phyloP scores from a whole-genome alignment of 2,797 vertebrate genomes.

The Hoplostethus mediterraneus region DNA sequence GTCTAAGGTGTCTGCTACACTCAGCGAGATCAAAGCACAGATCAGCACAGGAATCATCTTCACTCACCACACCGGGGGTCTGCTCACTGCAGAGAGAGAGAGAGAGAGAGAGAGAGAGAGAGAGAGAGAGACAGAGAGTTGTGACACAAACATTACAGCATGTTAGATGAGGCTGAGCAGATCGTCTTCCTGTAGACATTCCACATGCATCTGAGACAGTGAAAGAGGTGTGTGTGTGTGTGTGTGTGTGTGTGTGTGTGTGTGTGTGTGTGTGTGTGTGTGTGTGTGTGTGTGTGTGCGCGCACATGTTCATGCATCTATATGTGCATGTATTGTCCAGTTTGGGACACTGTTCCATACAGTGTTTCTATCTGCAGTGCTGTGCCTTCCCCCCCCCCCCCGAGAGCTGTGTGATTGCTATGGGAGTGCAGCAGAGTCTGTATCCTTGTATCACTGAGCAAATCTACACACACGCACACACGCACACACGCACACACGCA shows the following conservation, averaged over 20 bases:
- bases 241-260: too few species aligned
- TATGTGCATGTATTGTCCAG: slow-evolving; percentile 18
- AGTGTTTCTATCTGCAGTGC: slow-evolving; percentile 64
- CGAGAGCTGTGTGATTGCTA: slow-evolving; percentile 4
- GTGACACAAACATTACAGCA: slow-evolving; percentile 1
- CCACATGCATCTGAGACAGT: background rate
- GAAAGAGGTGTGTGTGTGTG: background rate
- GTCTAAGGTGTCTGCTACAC: slow-evolving; percentile 85
- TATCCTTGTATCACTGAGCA: slow-evolving; percentile 8
- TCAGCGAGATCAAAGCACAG: slow-evolving; percentile 89
- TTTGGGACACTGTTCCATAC: slow-evolving; percentile 5
- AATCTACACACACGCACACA: slow-evolving; percentile 18
- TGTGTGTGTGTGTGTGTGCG: background rate
- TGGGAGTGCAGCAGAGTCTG: slow-evolving; percentile 19
- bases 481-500: background rate
- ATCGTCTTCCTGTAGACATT: background rate
- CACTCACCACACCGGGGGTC: slow-evolving; percentile 78
- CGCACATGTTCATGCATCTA: background rate
- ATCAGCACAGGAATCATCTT: slow-evolving; percentile 91
- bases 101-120: background rate
- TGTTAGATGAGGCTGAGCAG: background rate
- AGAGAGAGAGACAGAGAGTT: slow-evolving; percentile 52
- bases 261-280: too few species aligned
- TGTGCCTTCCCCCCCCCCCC: slow-evolving; percentile 1
- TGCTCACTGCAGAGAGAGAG: slow-evolving; percentile 85